A percentile compares a stretch with the other conserved stretches of the same genome.
Conservation (phyloP, 2,797 vertebrate genomes). For the Xiphorhynchus erythropygius region DNA sequence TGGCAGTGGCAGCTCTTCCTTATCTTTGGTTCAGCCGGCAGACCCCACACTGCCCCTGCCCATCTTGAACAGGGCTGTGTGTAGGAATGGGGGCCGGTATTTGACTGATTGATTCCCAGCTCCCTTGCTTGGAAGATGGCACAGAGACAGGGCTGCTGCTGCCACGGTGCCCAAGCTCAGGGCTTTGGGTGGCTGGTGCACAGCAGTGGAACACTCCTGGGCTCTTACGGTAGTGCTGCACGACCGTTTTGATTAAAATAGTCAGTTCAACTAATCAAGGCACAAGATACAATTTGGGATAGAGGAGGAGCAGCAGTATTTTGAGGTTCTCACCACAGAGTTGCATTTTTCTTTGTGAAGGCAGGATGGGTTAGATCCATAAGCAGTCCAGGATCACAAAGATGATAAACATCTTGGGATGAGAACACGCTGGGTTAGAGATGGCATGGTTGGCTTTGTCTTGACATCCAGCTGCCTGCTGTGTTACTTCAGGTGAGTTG, state of each 20-base stretch:
- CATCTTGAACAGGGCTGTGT: neutral
- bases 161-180: neutral
- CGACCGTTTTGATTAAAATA: neutral
- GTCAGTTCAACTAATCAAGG: neutral
- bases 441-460: neutral
- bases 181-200: neutral
- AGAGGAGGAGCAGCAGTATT: neutral
- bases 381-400: neutral
- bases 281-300: neutral
- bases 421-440: neutral
- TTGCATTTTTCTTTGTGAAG: neutral
- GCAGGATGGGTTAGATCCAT: neutral
- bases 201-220: neutral
- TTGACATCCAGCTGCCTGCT: neutral
- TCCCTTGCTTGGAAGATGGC: neutral
- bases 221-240: neutral
- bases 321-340: neutral
- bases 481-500: neutral
- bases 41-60: neutral
- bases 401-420: neutral
- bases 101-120: neutral
- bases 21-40: neutral
- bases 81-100: accelerated
- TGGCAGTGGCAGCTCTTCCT: neutral
- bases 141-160: neutral